Evolutionary conservation across 1,140 invertebrate genomes (phyloP), one percentile per base, ranked within the genome.

Genomic region (Papilio helenus): DNA sequence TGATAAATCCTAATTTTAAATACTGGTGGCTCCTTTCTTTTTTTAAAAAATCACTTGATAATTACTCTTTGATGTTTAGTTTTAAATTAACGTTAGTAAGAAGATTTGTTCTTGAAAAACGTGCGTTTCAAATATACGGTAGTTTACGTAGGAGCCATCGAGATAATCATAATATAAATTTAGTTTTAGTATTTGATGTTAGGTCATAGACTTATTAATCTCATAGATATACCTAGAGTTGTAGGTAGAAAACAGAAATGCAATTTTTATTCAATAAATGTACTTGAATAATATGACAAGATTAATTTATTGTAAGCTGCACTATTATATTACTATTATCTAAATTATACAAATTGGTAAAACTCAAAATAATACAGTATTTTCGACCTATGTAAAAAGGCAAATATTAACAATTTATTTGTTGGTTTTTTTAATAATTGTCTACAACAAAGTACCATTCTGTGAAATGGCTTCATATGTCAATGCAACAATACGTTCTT

Each of bases 401-500:
- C 2, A 55, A n/a, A n/a, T n/a, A 55, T 1, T 20, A n/a, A 49
- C 5, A 7, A 8, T 18, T 55, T 55, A 1, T 55, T 55, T 9
- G 51, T 55, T 55, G n/a, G n/a, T n/a, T 10, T 55, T 55, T 55
- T 55, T 20, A 20, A 55, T 20, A 9, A 20, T 20, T 20, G 51
- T 55, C 18, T 55, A 8, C 18, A 9, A 55, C 51, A 51, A 7
- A 18, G 14, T 51, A n/a, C 8, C 20, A n/a, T 55, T 20, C 9
- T 55, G 5, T 20, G 0, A 20, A 20, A 55, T 20, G 5, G 8
- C 8, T 14, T 12, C 12, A 61, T 61, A 61, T 61, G 58, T 26
- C 20, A 20, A 55, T 55, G 51, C 49, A 61, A 61, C 58, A 61
- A 61, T 61, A 14, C 26, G n/a, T 61, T 61, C 58, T 61, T 61